These are phyloP conservation scores for Trachelus stipa DNA, from an alignment of 2,888 invertebrate species.

Conservation along the genomic window DNA sequence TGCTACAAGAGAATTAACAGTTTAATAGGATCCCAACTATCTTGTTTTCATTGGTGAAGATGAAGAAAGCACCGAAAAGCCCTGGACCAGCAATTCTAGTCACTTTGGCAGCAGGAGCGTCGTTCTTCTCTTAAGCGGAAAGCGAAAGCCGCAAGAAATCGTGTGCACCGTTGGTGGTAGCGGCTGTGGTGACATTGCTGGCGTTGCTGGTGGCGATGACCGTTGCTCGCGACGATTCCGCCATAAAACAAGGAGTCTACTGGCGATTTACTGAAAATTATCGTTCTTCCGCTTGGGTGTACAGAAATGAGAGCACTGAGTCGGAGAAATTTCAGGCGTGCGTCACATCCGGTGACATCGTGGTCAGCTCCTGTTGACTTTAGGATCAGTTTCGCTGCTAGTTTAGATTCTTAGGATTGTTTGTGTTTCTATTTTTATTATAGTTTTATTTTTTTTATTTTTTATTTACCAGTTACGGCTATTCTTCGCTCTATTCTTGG, in stretches of 20 bases:
- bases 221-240: background rate
- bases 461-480: background rate
- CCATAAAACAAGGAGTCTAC: slow-evolving; percentile 31
- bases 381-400: background rate
- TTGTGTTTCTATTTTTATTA: background rate
- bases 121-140: background rate
- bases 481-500: background rate
- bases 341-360: background rate
- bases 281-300: slow-evolving; percentile 50
- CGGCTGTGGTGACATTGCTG: background rate
- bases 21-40: background rate
- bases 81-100: background rate
- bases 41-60: background rate
- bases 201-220: background rate
- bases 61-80: background rate
- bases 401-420: background rate
- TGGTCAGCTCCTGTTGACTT: background rate
- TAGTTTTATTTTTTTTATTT: background rate
- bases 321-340: background rate
- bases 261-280: slow-evolving; percentile 53
- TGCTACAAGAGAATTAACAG: background rate
- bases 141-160: background rate
- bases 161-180: background rate
- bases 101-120: background rate
- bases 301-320: slow-evolving; percentile 18